Conservation (phyloP, 2,113 vertebrate species). For the Odontesthes bonariensis region DNA sequence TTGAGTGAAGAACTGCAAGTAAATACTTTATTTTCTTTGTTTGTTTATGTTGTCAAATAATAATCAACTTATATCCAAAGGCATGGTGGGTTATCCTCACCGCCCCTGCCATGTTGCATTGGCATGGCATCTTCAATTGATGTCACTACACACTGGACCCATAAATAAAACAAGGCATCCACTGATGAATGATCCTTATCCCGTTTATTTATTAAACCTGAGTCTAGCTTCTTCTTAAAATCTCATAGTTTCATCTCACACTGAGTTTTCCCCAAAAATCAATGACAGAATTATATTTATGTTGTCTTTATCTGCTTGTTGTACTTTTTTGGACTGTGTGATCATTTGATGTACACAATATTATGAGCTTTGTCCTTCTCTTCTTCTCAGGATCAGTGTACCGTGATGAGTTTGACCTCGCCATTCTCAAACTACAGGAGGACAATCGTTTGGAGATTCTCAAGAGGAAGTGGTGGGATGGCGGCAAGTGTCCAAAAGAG, state of each 20-base stretch:
- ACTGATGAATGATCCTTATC: too few species aligned
- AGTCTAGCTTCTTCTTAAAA: background rate
- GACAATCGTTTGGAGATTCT: slow-evolving; percentile 97
- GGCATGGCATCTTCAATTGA: too few species aligned
- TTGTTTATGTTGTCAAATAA: too few species aligned
- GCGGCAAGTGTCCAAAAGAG: slow-evolving; percentile 96
- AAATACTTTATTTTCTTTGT: too few species aligned
- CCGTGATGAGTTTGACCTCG: slow-evolving; percentile 96
- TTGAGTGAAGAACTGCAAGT: too few species aligned
- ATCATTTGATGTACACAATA: background rate
- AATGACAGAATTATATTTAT: too few species aligned
- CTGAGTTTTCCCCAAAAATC: too few species aligned
- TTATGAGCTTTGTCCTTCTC: slow-evolving; percentile 42
- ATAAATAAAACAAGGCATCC: background rate
- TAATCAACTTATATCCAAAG: too few species aligned
- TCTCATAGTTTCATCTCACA: background rate
- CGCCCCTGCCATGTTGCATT: too few species aligned
- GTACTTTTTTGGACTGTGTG: too few species aligned
- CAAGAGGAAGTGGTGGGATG: slow-evolving; percentile 99
- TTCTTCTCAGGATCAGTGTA: slow-evolving; percentile 89
- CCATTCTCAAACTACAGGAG: slow-evolving; percentile 97
- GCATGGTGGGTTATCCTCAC: too few species aligned
- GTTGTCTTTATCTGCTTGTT: too few species aligned
- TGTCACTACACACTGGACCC: background rate
- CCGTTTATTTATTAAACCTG: background rate